These are phyloP conservation scores for Heliconius eleuchia DNA, from an alignment of 1,140 invertebrate species.

Conservation along the genomic window DNA sequence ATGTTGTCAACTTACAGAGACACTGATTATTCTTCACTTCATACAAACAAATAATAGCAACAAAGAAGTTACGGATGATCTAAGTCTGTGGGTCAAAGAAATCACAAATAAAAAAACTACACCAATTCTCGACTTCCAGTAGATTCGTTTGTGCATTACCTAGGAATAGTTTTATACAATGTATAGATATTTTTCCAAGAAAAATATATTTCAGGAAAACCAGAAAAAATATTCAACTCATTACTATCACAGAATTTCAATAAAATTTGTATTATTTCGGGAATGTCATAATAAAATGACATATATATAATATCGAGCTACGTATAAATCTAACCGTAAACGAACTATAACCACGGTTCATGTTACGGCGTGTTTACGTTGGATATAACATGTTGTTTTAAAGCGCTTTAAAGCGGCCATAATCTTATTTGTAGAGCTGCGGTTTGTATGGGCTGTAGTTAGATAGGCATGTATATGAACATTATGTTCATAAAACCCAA, in stretches of 20 bases:
- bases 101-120: too few relatives aligned
- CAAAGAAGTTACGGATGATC: too few relatives aligned
- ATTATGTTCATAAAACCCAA: not conserved
- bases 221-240: not conserved
- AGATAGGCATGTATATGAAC: not conserved
- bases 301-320: not conserved
- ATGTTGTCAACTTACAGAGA: too few relatives aligned
- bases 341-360: conserved; percentile 17
- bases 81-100: too few relatives aligned
- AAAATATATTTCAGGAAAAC: too few relatives aligned
- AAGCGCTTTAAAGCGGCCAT: conserved; percentile 20
- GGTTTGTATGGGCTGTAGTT: not conserved
- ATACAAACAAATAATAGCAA: too few relatives aligned
- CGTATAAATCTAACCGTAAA: conserved; percentile 6
- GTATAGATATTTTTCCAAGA: too few relatives aligned
- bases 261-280: not conserved
- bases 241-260: not conserved
- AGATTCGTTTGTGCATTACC: too few relatives aligned
- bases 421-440: conserved; percentile 16
- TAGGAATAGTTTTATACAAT: too few relatives aligned
- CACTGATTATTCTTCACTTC: too few relatives aligned
- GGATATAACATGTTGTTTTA: conserved; percentile 16
- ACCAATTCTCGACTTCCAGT: too few relatives aligned
- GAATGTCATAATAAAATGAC: not conserved
- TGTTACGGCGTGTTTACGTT: conserved; percentile 6